These are phyloP conservation scores for Pangasius sanitwongsei DNA, from an alignment of 2,797 vertebrate species.

Conservation along the genomic window DNA sequence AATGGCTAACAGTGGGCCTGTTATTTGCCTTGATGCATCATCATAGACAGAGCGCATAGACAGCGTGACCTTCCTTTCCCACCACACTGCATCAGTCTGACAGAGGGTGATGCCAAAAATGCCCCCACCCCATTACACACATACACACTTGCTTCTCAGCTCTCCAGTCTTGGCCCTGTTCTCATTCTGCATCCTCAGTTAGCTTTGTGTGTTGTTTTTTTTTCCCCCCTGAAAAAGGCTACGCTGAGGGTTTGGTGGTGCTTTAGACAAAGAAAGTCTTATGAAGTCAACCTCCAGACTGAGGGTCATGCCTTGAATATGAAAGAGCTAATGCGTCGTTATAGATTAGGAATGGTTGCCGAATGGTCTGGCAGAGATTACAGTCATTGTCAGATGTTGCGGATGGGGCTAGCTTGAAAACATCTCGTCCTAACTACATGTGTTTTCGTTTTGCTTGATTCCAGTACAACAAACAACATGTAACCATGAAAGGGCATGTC, in stretches of 20 bases:
- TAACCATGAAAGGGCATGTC: slow-evolving; percentile 70
- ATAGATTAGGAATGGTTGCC: slow-evolving; percentile 59
- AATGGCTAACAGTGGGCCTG: slow-evolving; percentile 92
- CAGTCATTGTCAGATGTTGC: slow-evolving; percentile 52
- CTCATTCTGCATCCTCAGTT: slow-evolving; percentile 27
- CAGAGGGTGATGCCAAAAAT: slow-evolving; percentile 68
- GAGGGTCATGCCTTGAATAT: slow-evolving; percentile 57
- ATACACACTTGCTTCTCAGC: slow-evolving; percentile 40
- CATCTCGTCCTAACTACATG: slow-evolving; percentile 61
- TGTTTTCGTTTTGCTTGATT: slow-evolving; percentile 73
- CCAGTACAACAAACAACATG: slow-evolving; percentile 71
- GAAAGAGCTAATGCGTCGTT: slow-evolving; percentile 62
- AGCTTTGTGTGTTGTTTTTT: slow-evolving; percentile 36
- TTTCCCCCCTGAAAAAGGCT: slow-evolving; percentile 9
- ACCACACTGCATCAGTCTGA: slow-evolving; percentile 61
- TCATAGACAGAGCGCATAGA: slow-evolving; percentile 79
- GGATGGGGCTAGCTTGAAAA: slow-evolving; percentile 62
- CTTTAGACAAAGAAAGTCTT: slow-evolving; percentile 56
- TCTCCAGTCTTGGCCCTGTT: slow-evolving; percentile 41
- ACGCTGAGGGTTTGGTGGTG: slow-evolving; percentile 39
- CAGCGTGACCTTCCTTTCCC: slow-evolving; percentile 74
- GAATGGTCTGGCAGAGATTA: slow-evolving; percentile 59
- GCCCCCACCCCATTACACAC: slow-evolving; percentile 49
- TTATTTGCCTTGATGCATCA: slow-evolving; percentile 89
- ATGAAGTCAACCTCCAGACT: slow-evolving; percentile 46